phyloP scores from a whole-genome alignment of 1,140 invertebrate species.

The Platyscapa corneri region DNA sequence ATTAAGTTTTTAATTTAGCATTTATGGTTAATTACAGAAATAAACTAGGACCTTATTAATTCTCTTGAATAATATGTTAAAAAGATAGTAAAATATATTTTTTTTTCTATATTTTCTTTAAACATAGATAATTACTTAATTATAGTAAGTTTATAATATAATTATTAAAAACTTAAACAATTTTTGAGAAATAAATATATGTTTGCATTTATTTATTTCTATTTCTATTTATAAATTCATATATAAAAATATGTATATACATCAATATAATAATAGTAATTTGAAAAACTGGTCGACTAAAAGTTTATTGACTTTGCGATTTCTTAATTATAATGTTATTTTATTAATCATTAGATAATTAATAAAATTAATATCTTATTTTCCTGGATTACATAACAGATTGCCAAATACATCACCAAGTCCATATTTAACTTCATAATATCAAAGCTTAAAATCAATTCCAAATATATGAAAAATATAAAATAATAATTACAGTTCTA shows the following conservation, averaged over 20 bases:
- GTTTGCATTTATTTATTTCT: too few species aligned
- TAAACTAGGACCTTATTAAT: too few species aligned
- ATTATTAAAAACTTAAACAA: too few species aligned
- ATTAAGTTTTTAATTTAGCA: too few species aligned
- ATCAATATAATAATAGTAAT: not conserved
- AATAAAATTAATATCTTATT: not conserved
- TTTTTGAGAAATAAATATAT: too few species aligned
- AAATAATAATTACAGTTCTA: not conserved
- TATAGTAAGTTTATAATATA: too few species aligned
- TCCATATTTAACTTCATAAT: not conserved
- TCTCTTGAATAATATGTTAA: too few species aligned
- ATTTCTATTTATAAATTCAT: too few species aligned
- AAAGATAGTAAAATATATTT: too few species aligned
- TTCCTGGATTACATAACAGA: conserved; percentile 7
- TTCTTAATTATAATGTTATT: not conserved
- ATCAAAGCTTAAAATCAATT: not conserved
- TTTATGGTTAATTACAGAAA: too few species aligned
- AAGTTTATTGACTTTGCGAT: not conserved
- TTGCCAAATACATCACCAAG: not conserved
- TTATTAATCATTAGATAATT: not conserved
- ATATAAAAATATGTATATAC: not conserved
- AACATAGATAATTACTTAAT: too few species aligned
- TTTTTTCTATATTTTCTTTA: too few species aligned
- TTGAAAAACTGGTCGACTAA: not conserved
- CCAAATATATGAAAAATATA: not conserved